Percentiles rank a stretch among this genome's conserved stretches.
phyloP scores from a whole-genome alignment of 1,140 invertebrate species.

The Planococcus citri region DNA sequence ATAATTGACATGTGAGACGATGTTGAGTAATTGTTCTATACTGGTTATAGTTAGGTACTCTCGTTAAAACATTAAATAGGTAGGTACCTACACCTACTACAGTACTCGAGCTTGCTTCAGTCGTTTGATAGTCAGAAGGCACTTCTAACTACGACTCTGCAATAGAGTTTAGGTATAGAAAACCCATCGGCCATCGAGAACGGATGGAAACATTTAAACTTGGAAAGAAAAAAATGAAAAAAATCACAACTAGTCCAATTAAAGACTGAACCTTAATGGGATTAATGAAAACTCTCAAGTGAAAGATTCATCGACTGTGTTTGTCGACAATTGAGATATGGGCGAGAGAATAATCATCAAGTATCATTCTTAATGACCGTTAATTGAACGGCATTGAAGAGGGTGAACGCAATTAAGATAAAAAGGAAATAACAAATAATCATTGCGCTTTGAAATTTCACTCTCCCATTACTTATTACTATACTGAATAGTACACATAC shows the following conservation, averaged over 20 bases:
- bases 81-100: no score
- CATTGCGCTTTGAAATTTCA: constrained; percentile 7
- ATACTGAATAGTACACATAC: no score
- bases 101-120: no score
- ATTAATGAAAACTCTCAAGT: constrained; percentile 7
- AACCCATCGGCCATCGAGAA: neutral
- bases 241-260: neutral
- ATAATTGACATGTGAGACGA: neutral
- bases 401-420: constrained; percentile 6
- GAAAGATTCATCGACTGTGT: constrained; percentile 1
- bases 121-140: no score
- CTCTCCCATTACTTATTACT: constrained; percentile 3
- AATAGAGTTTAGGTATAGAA: neutral
- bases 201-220: neutral
- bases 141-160: neutral
- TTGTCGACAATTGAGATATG: constrained; percentile 6
- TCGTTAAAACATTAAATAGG: no score
- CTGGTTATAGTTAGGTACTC: no score
- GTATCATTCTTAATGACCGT: constrained; percentile 7
- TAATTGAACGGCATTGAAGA: constrained; percentile 6
- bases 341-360: constrained; percentile 6
- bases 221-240: neutral
- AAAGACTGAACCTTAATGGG: neutral
- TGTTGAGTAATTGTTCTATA: neutral
- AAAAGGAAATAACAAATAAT: constrained; percentile 8